phyloP scores from a whole-genome alignment of 2,888 invertebrate genomes.

The Melinaea menophilus region DNA sequence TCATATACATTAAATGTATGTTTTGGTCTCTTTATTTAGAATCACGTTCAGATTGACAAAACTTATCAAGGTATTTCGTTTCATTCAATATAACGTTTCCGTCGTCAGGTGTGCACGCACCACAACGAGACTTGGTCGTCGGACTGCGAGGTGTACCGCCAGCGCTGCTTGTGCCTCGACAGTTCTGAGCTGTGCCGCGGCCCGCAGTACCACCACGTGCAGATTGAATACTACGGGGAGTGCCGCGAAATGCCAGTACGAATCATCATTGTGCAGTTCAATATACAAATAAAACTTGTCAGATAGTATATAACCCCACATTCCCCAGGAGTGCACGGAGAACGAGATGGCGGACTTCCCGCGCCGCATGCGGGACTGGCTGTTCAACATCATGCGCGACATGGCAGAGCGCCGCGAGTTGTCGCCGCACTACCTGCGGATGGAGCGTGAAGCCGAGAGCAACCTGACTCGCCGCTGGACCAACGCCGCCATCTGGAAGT shows the following conservation, averaged over 20 bases:
- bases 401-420: conserved; percentile 92
- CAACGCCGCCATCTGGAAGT: conserved; percentile 98
- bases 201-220: conserved; percentile 88
- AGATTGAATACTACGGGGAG: conserved; percentile 95
- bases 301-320: conserved; percentile 9
- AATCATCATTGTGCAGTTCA: too few relatives aligned
- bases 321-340: conserved; percentile 83
- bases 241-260: conserved; percentile 87
- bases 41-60: too few relatives aligned
- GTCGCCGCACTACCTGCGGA: conserved; percentile 87
- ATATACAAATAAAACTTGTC: too few relatives aligned
- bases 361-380: conserved; percentile 98
- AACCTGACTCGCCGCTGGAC: conserved; percentile 90
- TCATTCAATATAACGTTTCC: background rate
- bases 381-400: conserved; percentile 98
- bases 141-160: conserved; percentile 95
- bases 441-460: conserved; percentile 93
- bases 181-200: conserved; percentile 85
- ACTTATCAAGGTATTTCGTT: background rate
- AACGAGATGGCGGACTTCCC: conserved; percentile 97
- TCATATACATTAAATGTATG: too few relatives aligned
- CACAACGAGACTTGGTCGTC: conserved; percentile 96
- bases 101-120: conserved; percentile 88
- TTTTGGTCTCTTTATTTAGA: too few relatives aligned
- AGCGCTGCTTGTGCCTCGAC: conserved; percentile 93